Percentiles rank a stretch among this genome's conserved stretches.
phyloP scores from a whole-genome alignment of 2,113 vertebrate genomes.

The Varanus salvator region DNA sequence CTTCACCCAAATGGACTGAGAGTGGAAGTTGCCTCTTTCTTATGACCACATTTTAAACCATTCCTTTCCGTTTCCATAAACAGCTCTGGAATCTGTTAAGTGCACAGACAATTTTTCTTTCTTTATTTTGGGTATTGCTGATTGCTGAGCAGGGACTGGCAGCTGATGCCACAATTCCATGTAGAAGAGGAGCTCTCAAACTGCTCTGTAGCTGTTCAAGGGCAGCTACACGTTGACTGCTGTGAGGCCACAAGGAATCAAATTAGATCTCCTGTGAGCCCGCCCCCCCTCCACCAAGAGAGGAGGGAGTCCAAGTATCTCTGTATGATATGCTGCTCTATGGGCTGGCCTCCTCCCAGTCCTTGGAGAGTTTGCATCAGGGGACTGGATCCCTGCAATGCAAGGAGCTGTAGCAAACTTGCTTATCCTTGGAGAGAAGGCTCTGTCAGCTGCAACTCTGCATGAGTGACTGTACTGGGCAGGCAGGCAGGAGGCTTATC shows the following conservation, averaged over 20 bases:
- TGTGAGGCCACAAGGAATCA: not conserved
- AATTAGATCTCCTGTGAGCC: not conserved
- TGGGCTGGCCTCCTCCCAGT: not conserved
- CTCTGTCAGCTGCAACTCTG: not conserved
- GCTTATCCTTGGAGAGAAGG: too few species aligned
- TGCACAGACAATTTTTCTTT: not conserved
- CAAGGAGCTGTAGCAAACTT: not conserved
- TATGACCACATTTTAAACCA: not conserved
- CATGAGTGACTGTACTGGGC: not conserved
- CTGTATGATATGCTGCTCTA: not conserved
- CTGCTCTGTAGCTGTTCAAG: not conserved
- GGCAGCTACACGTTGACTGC: not conserved
- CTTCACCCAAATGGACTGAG: not conserved
- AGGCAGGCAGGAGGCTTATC: too few species aligned
- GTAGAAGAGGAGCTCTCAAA: not conserved
- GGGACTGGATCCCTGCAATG: not conserved
- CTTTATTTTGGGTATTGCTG: not conserved
- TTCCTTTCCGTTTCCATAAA: not conserved
- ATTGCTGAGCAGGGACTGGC: not conserved
- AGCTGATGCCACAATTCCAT: not conserved
- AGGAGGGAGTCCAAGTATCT: not conserved
- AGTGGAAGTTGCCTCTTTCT: not conserved
- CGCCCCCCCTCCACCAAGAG: not conserved
- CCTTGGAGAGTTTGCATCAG: not conserved
- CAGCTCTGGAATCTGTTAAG: conserved; percentile 8